Evolutionary conservation across 2,113 vertebrate species (phyloP), one percentile per base, ranked within the genome.

Genomic region (Gavialis gangeticus): DNA sequence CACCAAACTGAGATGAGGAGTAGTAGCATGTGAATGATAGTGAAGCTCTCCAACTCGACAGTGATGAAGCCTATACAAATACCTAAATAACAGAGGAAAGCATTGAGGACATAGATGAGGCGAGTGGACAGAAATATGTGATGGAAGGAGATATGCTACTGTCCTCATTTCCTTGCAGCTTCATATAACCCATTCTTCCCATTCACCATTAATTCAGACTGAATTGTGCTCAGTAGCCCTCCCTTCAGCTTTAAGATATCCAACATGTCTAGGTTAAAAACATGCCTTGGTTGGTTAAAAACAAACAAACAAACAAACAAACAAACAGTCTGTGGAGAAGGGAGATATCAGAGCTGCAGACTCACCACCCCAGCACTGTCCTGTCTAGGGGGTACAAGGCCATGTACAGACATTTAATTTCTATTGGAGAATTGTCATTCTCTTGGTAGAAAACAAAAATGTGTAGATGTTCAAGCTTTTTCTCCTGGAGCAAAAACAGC

Each of bases 1-100:
- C 46, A 46, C 46, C 7, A 46, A 46, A 46, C 46, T 46, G 46
- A 46, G 46, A 46, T 9, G 46, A 46, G 46, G 46, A 46, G 46
- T 15, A 90, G 58, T 17, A 85, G 34, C 13, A 12, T 46, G 46
- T 73, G 37, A 46, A 46, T 25, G 27, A 22, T 15, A 69, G 10
- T 46, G 93, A 91, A 91, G 21, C 10, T 78, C 89, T 92, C 75
- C 62, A 79, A 57, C n/a, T 91, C 76, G 67, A 81, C 37, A 81
- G 54, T 0, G 77, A 57, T 83, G 57, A 73, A 3, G 27, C 54
- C 16, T 28, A 60, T 87, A 88, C 22, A 84, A 11, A 60, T 18
- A 80, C 22, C 66, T 90, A 66, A 88, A 73, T 0, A 55, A 24
- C 3, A 81, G 6, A 15, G 9, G 2, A 85, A 80, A 30, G 34